Base-by-base conservation (phyloP, 2,888 invertebrate genomes). In the Diaprepes abbreviatus region DNA sequence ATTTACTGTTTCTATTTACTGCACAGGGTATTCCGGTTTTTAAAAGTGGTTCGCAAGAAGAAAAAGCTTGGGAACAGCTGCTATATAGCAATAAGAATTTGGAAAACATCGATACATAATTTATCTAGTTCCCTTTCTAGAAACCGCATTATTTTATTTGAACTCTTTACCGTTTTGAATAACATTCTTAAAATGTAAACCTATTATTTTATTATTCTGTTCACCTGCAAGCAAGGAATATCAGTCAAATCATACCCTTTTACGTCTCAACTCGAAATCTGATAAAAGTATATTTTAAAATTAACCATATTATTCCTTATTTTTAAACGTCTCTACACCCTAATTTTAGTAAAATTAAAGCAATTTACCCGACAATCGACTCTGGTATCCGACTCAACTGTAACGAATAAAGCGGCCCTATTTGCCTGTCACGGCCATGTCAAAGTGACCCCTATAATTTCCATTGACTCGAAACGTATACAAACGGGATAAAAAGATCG, bases 391-490 rank as follows among this genome's bases (percentile, higher is more conserved):
- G 62, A 50, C 40, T 43, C 17, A 36, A 67, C 52, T 67, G 54
- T 67, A 67, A 62, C 75, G 67, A 54, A 67, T 67, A 55, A 67
- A 67, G 43, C 45, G 60, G 55, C 60, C 81, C 80, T 80, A 83
- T 83, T 82, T 82, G 76, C 78, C 82, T 82, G 83, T 83, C 83
- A 83, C 80, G 76, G 81, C 73, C 79, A 77, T 80, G 78, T 83
- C 83, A 83, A 80, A 78, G 77, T 75, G 79, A 80, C 81, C 82
- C 82, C 83, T 83, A 81, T 83, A 82, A 83, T 83, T 83, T 80
- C 52, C 65, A 59, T 66, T 59, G 48, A 65, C 57, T 65, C 65
- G 38, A 38, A 24, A 24, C 24, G 24, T 24, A 24, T 5, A 24
- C 24, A 24, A 24, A 24, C 24, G 31, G 35, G 24, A 50, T 35